Base-by-base conservation (phyloP, 2,797 vertebrate species). In the Falco naumanni region DNA sequence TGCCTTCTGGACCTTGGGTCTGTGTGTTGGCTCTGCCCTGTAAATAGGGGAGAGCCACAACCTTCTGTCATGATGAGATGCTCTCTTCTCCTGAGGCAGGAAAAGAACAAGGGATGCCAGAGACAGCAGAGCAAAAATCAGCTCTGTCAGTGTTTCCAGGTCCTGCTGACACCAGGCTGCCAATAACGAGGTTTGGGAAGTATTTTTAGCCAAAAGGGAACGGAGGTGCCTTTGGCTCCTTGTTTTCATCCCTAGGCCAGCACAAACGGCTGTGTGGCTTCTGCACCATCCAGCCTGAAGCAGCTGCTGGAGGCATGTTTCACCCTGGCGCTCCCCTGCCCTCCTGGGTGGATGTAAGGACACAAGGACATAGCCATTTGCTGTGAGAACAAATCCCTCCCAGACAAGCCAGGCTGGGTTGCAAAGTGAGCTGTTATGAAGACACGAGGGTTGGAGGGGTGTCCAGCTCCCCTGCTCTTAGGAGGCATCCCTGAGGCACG, bases 191-290 rank as follows among this genome's bases (percentile, higher is more conserved):
- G 57, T 95, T 95, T 94, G 59, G 89, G 78, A 94, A 45, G 66
- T 94, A 95, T 95, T 95, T 95, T 96, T 95, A 96, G 88, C 95
- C 80, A 68, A 91, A 71, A 48, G 54, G 87, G 81, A 87, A 93
- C 83, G 57, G 84, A 94, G 81, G 24, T 94, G 94, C 76, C 95
- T 92, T 93, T 89, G 92, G 72, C 63, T 80, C 51, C 84, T 51
- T 75, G 72, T 69, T 81, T 79, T 31, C 91, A 72, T 66, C 74
- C 91, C 39, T 51, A 70, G 71, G 81, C 69, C 64, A 77, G 85
- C 50, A 43, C 4, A 16, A n/a, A 57, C 48, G 47, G 24, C 72
- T 48, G 48, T 37, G 20, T 0, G 0, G 61, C 60, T 87, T 45
- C 37, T 29, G 69, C 2, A 2, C 34, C 48, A 4, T 34, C 59